These are phyloP conservation scores for Cryptoblepharus egeriae DNA, from an alignment of 2,797 vertebrate genomes.

Conservation along the genomic window DNA sequence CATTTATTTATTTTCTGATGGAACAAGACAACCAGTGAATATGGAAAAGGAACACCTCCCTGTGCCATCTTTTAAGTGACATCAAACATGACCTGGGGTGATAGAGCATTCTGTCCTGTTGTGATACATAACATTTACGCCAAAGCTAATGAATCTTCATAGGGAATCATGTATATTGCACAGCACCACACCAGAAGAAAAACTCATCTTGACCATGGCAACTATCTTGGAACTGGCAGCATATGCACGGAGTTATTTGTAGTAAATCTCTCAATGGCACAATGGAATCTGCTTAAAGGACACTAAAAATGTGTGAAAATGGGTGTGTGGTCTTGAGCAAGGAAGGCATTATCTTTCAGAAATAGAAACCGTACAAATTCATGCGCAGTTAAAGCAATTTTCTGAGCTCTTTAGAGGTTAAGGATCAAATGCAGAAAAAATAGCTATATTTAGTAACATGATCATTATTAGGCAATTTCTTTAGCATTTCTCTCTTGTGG, in stretches of 20 bases:
- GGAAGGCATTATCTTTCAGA: background rate
- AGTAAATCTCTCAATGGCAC: background rate
- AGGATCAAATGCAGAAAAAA: too few species aligned
- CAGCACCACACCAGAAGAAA: background rate
- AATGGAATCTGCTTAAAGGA: background rate
- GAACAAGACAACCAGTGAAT: constrained; percentile 30
- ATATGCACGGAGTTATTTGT: constrained; percentile 1
- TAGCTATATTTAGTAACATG: too few species aligned
- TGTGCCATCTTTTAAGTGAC: constrained; percentile 17
- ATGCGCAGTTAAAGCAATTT: background rate
- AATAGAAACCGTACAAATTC: too few species aligned
- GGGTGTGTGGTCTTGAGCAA: background rate
- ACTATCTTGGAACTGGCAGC: background rate
- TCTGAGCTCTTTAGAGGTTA: background rate
- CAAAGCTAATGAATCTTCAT: background rate
- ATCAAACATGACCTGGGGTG: constrained; percentile 21
- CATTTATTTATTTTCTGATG: constrained; percentile 36
- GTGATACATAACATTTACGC: background rate
- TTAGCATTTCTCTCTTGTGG: too few species aligned
- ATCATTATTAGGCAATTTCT: too few species aligned
- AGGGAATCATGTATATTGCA: background rate
- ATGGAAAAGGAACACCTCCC: constrained; percentile 25
- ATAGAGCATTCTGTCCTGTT: background rate
- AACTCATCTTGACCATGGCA: background rate
- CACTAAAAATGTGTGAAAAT: background rate